Conservation (phyloP, 2,797 vertebrate genomes). For the Phataginus tricuspis region DNA sequence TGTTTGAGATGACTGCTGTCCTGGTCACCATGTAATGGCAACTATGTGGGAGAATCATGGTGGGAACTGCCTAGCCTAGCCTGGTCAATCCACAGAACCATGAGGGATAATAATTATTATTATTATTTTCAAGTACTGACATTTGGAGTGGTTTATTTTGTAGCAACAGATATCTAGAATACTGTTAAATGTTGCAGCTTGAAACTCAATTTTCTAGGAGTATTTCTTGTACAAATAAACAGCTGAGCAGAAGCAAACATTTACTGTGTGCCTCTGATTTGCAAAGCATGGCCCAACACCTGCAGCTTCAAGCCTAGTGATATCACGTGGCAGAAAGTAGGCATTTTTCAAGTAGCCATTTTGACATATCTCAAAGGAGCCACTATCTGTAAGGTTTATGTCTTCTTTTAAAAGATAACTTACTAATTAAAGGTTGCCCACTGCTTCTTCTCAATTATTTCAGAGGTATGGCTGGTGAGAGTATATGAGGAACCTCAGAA, state of each 20-base stretch:
- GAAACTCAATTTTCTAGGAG: not conserved
- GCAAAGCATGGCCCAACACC: not conserved
- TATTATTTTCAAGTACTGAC: not conserved
- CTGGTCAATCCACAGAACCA: not conserved
- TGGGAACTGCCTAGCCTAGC: not conserved
- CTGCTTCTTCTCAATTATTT: not conserved
- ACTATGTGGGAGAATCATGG: not conserved
- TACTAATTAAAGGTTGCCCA: not conserved
- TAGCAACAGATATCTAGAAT: not conserved
- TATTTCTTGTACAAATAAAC: not conserved
- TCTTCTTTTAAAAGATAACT: not conserved
- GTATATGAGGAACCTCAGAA: not conserved
- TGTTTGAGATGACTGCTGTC: not conserved
- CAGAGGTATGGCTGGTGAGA: not conserved
- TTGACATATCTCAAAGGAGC: not conserved
- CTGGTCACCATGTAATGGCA: not conserved
- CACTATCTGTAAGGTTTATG: not conserved
- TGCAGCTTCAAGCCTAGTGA: not conserved
- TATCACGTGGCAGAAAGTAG: not conserved
- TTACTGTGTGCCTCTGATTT: not conserved
- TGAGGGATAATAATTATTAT: not conserved
- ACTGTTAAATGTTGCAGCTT: not conserved
- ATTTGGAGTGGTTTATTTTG: not conserved
- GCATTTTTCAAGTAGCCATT: not conserved
- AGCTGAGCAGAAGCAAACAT: not conserved